Conservation (phyloP, 2,888 invertebrate genomes). For the Coleophora flavipennella region DNA sequence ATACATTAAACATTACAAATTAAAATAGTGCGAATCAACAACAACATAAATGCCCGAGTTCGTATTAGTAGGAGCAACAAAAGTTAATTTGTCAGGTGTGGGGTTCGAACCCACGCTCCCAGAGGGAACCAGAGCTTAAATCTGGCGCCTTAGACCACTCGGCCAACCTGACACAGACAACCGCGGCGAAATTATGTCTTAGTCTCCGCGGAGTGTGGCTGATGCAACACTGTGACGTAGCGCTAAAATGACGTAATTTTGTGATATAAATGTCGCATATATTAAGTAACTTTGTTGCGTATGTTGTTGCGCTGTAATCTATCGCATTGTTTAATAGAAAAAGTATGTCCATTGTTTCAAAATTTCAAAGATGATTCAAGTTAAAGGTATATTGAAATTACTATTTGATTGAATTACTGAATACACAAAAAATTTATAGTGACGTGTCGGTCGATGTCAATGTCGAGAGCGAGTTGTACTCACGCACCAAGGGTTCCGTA, state of each 20-base stretch:
- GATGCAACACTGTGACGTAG: neutral
- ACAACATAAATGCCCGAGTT: too few relatives aligned
- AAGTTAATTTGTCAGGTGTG: constrained; percentile 76
- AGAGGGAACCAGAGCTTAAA: constrained; percentile 87
- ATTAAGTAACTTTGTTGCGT: too few relatives aligned
- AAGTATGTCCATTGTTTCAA: too few relatives aligned
- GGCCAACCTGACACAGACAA: constrained; percentile 78
- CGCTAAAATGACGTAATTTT: constrained; percentile 12
- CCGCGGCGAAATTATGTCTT: constrained; percentile 5
- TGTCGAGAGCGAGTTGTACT: too few relatives aligned
- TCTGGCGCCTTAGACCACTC: constrained; percentile 90
- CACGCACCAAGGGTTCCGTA: too few relatives aligned
- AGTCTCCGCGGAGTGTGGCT: neutral
- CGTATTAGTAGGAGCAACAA: constrained; percentile 17
- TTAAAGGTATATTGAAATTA: neutral
- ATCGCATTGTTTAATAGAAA: too few relatives aligned
- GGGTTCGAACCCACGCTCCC: constrained; percentile 90
- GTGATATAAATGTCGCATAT: constrained; percentile 15
- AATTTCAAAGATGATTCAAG: neutral
- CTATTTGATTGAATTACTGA: neutral
- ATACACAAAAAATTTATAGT: too few relatives aligned
- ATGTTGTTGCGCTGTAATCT: too few relatives aligned
- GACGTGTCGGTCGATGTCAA: too few relatives aligned
- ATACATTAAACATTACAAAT: too few relatives aligned
- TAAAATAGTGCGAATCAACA: too few relatives aligned